Evolutionary conservation across 2,888 invertebrate genomes (phyloP), one percentile per base, ranked within the genome.

Genomic region (Coenonympha glycerion): DNA sequence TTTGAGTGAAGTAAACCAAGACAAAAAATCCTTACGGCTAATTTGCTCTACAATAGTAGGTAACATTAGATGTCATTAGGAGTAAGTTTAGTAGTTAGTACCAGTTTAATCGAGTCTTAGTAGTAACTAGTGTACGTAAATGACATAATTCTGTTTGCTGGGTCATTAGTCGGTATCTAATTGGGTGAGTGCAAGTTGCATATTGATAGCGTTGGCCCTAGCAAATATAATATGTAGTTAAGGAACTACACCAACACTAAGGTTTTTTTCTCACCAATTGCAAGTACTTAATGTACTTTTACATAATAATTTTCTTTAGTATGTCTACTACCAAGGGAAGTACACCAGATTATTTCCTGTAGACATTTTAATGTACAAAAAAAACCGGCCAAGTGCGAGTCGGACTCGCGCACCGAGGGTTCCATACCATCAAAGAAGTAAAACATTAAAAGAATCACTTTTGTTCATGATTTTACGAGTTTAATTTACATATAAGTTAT

Each of bases 141-240:
- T 57, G 48, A 50, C 54, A 49, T 49, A 48, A 52, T 52, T 49
- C 21, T 55, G 44, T 46, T 52, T 50, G 50, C 45, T 34, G 39
- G 39, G 40, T 49, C 37, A 54, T 57, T 56, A 55, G 41, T 44
- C 41, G 46, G 47, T 61, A 61, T 55, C 55, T 46, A 56, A 57
- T 57, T 59, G 47, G 56, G 57, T 49, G 52, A 57, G 33, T 51
- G 53, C 30, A 28, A 26, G 28, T 42, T 18, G 19, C 42, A 18
- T 30, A 30, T n/a, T n/a, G 42, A 42, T 42, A 30, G 8, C 30
- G n/a, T 19, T 11, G 6, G 28, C 19, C 30, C 42, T 11, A 36
- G 18, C n/a, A 19, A 8, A 19, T 9, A 19, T 21, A 6, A 5
- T 21, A 26, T 3, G 8, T 6, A 26, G n/a, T 26, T 6, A 26